Base-by-base conservation (phyloP, 2,888 invertebrate species). In the Dryobotodes eremita region DNA sequence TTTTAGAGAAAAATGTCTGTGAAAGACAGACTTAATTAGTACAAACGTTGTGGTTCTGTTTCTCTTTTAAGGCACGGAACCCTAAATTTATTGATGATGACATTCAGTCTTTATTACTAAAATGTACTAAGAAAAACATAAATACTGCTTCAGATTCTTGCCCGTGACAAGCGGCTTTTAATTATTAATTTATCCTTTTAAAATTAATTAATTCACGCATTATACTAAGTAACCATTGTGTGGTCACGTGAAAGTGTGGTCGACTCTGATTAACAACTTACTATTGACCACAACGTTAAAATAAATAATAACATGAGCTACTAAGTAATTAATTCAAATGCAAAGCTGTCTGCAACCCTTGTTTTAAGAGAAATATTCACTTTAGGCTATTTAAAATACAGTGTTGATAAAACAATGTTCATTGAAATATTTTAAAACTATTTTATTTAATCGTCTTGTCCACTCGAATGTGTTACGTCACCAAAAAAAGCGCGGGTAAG, bases 211-310 rank as follows among this genome's bases (percentile, higher is more conserved):
- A 64, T 57, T 64, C 15, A 48, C 20, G 6, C n/a, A 74, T n/a
- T 62, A 36, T 62, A 20, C 7, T 23, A 31, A 31, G 1, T 26
- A 31, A 4, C 5, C 17, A 46, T 46, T 46, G 46, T 46, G 50
- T 57, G 50, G 55, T 78, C 42, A 78, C 15, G n/a, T 57, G 20
- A 23, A 31, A 78, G 17, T 71, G 70, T 80, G 73, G 50, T 73
- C 1, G 5, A 20, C 11, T 20, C 23, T 31, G 61, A 62, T 72
- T 62, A 68, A 79, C 55, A 68, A n/a, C 66, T 42, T 36, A 50
- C 17, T n/a, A 15, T 42, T 10, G 17, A 79, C 77, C 77, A 53
- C 77, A 65, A 26, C 8, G 11, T 65, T 65, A 57, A 65, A 53
- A 53, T 77, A 53, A 55, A 48, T 4, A 31, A 26, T 20, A 20